Base-by-base conservation (phyloP, 2,113 vertebrate genomes). In the Etheostoma cragini region DNA sequence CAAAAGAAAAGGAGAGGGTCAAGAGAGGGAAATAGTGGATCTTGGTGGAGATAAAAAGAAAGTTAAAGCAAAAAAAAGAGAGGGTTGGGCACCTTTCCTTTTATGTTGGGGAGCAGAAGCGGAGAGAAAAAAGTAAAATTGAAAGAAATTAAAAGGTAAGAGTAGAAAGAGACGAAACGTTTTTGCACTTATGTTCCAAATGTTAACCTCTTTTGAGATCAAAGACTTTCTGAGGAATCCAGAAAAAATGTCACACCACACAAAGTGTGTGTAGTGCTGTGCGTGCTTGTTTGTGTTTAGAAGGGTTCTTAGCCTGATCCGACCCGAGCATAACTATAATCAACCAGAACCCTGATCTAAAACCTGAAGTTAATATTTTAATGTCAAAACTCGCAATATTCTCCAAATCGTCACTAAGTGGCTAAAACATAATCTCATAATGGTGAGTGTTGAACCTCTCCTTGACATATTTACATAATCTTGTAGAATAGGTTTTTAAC, bases 101-200 rank as follows among this genome's bases (percentile, higher is more conserved):
- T 91, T 84, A 90, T 90, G 87, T 88, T 74, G 49, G 49, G 19
- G 64, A 85, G 66, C 21, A 12, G 62, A 57, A 64, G 79, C 72
- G 17, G 8, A 50, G 38, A 80, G 50, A 66, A 61, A 65, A 88
- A 82, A 49, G 73, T 35, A n/a, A 73, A 87, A 90, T 69, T 82
- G 75, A 88, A 87, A 75, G 68, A 84, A 89, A 88, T 90, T 85
- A 87, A 85, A 85, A 87, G 80, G 80, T 78, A 66, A 66, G 69
- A 62, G 79, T n/a, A 76, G 66, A 90, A 67, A 61, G 21, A 64
- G 57, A 49, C 52, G 77, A 71, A 85, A 75, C 16, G 42, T 17
- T 87, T 87, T 78, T 56, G 46, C 75, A 82, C 75, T 64, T 82
- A 88, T 84, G 75, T 82, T 87, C 54, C 67, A 79, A 85, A 88